Evolutionary conservation across 2,113 vertebrate species (phyloP), one percentile per base, ranked within the genome.

Genomic region (Petroica traversi): DNA sequence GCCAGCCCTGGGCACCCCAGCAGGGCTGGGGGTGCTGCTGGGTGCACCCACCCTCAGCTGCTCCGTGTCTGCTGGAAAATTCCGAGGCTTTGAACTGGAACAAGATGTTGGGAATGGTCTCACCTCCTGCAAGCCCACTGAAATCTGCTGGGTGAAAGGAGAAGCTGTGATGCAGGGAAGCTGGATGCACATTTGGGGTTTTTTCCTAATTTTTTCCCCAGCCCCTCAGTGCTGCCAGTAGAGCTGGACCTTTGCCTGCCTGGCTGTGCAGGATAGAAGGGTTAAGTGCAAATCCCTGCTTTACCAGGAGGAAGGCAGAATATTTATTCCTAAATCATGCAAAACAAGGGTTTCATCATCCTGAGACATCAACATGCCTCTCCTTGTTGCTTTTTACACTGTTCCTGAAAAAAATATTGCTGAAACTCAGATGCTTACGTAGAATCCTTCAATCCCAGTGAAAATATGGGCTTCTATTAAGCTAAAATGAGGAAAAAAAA

Each of bases 191-290:
- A 13, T 85, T 26, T 7, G 46, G 19, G 11, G 0, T 7, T 26
- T 38, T 45, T 48, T 45, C 9, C 18, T 28, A 13, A 20, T n/a
- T 13, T 64, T 34, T 14, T 12, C 25, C 29, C 45, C 51, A 52
- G 18, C 8, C 29, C 49, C 59, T 52, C 0, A 0, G 48, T 28
- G 26, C 36, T 16, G 34, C 46, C 2, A 1, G 48, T 3, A 7
- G 12, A 38, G 28, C 45, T 40, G 62, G 51, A 26, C 40, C 62
- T 71, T 49, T 43, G 40, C 51, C 48, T 64, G 14, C 76, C 43
- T 18, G 28, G 12, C 48, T 84, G 46, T 43, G 63, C 19, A 33
- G 68, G 26, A 33, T 1, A 25, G 48, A 62, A 54, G 24, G 28
- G 19, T 33, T 18, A 9, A 71, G 16, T 41, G 48, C 26, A 68